Evolutionary conservation across 2,113 vertebrate genomes (phyloP), one percentile per base, ranked within the genome.

Genomic region (Petaurus breviceps): DNA sequence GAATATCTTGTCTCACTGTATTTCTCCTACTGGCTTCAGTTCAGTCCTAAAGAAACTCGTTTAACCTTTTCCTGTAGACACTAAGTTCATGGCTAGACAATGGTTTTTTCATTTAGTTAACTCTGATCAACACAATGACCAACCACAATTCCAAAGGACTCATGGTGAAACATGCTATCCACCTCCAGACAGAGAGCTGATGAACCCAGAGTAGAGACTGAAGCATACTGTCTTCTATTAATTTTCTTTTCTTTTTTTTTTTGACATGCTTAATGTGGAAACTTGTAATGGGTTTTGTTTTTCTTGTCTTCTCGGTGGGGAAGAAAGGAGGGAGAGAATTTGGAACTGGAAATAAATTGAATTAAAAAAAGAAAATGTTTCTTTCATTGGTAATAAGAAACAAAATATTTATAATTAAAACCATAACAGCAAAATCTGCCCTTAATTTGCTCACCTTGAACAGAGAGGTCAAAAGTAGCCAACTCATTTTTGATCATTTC

Each of bases 401-500:
- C 26, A 52, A 77, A 49, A 23, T 26, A 93, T 93, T 89, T 90
- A 94, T 94, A 95, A 90, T 92, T 50, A 92, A 93, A 55, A 90
- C 3, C 14, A 37, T 0, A 8, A 57, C 1, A 89, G 26, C 53
- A 92, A 94, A 96, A 50, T 92, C 51, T 9, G 49, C 1, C 23
- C 12, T 3, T 93, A 61, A 93, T 92, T 31, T 54, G 97, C 99
- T 99, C 97, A 99, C 99, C 99, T 99, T 99, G 99, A 96, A 99
- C 99, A 54, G 99, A 99, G 94, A 99, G 98, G 98, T 99, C 99
- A 98, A 99, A 99, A 11, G 99, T 99, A 3, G 99, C 99, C 96
- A 99, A 98, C 91, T 99, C 99, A 2, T 98, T 99, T 98, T 98
- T 99, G 98, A 99, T 99, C 99, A 99, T 99, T 98, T 99, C 99